These are phyloP conservation scores for Hylaeus anthracinus DNA, from an alignment of 1,140 invertebrate species.

Conservation along the genomic window DNA sequence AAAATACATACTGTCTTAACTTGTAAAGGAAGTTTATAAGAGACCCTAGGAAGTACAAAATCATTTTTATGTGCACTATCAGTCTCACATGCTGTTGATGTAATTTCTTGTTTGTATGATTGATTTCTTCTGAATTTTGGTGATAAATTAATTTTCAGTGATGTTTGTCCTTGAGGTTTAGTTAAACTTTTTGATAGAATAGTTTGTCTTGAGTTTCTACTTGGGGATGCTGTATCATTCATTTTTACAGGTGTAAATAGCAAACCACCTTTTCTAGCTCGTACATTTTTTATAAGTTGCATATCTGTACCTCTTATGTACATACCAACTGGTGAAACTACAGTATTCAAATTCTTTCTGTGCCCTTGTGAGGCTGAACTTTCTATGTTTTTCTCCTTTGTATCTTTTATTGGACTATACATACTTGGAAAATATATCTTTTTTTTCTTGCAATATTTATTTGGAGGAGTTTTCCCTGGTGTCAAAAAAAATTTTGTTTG, in stretches of 20 bases:
- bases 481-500: constrained; percentile 49
- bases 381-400: constrained; percentile 8
- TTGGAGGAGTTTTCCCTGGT: constrained; percentile 48
- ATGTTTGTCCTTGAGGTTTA: background rate
- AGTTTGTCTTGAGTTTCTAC: background rate
- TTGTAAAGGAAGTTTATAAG: constrained; percentile 34
- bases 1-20: constrained; percentile 29
- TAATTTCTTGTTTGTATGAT: background rate
- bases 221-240: background rate
- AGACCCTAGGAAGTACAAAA: constrained; percentile 42
- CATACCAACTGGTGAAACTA: constrained; percentile 57
- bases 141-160: constrained; percentile 30
- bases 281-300: constrained; percentile 56
- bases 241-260: constrained; percentile 18
- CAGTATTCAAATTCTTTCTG: constrained; percentile 40
- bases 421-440: constrained; percentile 49
- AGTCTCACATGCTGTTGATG: background rate
- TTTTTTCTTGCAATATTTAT: constrained; percentile 33
- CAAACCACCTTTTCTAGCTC: constrained; percentile 31
- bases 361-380: constrained; percentile 27
- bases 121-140: constrained; percentile 4
- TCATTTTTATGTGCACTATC: constrained; percentile 1
- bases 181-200: background rate
- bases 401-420: background rate
- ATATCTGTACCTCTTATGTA: constrained; percentile 59